phyloP scores from a whole-genome alignment of 2,113 vertebrate genomes.

The Pionites leucogaster region DNA sequence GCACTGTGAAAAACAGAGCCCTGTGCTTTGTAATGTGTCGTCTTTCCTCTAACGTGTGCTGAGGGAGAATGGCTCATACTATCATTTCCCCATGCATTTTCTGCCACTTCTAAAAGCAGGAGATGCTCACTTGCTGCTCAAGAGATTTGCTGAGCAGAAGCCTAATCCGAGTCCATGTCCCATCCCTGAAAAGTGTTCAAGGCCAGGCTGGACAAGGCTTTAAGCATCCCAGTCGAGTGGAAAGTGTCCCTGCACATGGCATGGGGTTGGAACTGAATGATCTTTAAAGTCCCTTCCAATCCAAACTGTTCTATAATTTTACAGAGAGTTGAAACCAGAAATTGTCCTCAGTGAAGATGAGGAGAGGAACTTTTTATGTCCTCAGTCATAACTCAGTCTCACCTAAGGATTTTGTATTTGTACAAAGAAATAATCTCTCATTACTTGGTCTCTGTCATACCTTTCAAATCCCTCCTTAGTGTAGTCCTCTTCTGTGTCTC shows the following conservation, averaged over 20 bases:
- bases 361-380: neutral
- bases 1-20: neutral
- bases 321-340: neutral
- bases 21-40: neutral
- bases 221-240: neutral
- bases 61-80: neutral
- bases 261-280: neutral
- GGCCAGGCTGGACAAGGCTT: neutral
- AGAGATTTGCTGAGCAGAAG: neutral
- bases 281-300: neutral
- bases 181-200: neutral
- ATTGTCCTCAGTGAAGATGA: neutral
- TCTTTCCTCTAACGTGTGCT: neutral
- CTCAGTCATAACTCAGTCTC: neutral
- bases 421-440: neutral
- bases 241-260: neutral
- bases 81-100: rapidly evolving
- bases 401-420: neutral
- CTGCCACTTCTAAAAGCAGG: neutral
- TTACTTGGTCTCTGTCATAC: neutral
- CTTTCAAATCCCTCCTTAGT: neutral
- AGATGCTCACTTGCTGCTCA: neutral
- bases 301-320: neutral
- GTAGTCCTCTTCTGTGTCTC: neutral
- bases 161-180: neutral